phyloP scores from a whole-genome alignment of 2,888 invertebrate genomes.

The Omphaloscelis lunosa region DNA sequence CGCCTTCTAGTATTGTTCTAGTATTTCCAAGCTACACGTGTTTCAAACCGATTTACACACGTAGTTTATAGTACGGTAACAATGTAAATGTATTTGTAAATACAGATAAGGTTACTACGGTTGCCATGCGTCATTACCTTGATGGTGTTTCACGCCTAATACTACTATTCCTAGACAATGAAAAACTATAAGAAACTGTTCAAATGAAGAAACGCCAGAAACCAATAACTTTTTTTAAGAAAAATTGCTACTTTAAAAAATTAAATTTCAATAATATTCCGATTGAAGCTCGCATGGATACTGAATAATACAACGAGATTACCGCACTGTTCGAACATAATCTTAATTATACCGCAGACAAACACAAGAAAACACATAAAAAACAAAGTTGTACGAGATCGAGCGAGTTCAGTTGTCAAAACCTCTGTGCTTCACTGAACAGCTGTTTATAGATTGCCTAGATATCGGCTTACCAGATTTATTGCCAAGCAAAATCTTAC shows the following conservation, averaged over 20 bases:
- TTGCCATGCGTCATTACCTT: constrained; percentile 47
- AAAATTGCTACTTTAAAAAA: constrained; percentile 28
- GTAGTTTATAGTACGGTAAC: constrained; percentile 48
- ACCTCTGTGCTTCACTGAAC: constrained; percentile 65
- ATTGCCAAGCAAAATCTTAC: constrained; percentile 60
- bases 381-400: constrained; percentile 52
- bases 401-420: constrained; percentile 66
- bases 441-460: constrained; percentile 63
- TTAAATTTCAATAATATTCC: constrained; percentile 56
- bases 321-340: constrained; percentile 52
- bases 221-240: constrained; percentile 39
- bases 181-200: constrained; percentile 47
- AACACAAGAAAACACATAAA: constrained; percentile 54
- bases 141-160: constrained; percentile 30
- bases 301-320: constrained; percentile 54
- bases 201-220: constrained; percentile 39
- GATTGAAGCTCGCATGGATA: constrained; percentile 45
- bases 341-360: constrained; percentile 61
- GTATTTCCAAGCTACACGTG: constrained; percentile 57
- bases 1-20: constrained; percentile 46
- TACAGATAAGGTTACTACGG: constrained; percentile 52
- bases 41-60: constrained; percentile 54
- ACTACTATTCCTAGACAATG: constrained; percentile 27
- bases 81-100: constrained; percentile 57
- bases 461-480: constrained; percentile 63